A percentile compares a stretch with the other conserved stretches of the same genome.
phyloP scores from a whole-genome alignment of 2,797 vertebrate species.

The Enteromius thamalakanensis region DNA sequence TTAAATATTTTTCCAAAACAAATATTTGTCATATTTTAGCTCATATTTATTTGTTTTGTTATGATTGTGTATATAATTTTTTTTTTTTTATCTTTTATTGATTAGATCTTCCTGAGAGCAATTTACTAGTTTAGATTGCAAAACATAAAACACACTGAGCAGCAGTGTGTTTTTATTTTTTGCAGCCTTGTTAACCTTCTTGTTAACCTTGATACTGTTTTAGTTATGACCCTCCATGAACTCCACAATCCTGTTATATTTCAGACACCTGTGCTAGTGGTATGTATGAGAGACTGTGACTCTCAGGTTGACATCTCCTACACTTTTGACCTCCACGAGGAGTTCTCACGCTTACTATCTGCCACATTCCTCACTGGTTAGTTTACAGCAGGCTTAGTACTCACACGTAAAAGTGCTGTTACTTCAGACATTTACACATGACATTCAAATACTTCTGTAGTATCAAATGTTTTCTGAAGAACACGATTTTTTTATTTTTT shows the following conservation, averaged over 20 bases:
- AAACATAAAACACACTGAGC: neutral
- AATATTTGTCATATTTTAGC: neutral
- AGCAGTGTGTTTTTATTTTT: neutral
- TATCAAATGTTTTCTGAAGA: neutral
- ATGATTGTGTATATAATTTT: neutral
- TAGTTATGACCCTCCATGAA: neutral
- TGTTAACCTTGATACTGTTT: constrained; percentile 38
- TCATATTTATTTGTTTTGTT: neutral
- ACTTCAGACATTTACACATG: neutral
- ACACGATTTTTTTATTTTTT: neutral
- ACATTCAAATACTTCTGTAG: neutral
- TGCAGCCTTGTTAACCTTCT: constrained; percentile 16
- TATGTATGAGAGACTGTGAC: constrained; percentile 7
- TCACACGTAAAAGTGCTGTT: neutral
- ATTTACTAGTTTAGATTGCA: neutral
- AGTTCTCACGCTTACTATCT: constrained; percentile 30
- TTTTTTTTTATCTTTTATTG: neutral
- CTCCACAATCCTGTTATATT: neutral
- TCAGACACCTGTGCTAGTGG: constrained; percentile 24
- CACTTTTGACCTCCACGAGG: neutral
- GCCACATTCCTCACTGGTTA: constrained; percentile 29
- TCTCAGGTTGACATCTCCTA: constrained; percentile 14
- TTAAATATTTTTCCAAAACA: neutral
- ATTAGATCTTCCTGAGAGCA: neutral
- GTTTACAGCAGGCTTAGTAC: constrained; percentile 5